phyloP scores from a whole-genome alignment of 2,797 vertebrate species.

The Schizopygopsis pylzovi region DNA sequence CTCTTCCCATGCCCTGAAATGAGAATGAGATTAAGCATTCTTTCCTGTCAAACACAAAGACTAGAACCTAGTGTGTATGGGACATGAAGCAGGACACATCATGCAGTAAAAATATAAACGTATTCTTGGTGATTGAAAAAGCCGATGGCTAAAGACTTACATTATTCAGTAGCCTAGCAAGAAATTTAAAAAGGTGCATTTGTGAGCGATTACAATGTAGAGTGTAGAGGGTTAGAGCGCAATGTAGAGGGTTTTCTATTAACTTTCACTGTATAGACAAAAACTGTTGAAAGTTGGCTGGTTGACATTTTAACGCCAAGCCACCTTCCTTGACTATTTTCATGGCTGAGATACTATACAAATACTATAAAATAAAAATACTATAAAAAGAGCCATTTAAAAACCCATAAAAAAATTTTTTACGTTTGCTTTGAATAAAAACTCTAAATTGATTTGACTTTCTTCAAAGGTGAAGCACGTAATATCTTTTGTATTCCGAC shows the following conservation, averaged over 20 bases:
- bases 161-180: neutral
- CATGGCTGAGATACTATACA: neutral
- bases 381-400: neutral
- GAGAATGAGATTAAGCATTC: neutral
- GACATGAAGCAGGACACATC: neutral
- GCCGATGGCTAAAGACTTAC: neutral
- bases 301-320: neutral
- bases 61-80: neutral
- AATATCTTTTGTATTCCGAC: neutral
- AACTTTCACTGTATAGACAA: neutral
- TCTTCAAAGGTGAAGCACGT: neutral
- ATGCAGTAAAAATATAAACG: neutral
- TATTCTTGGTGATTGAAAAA: neutral
- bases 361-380: neutral
- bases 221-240: too few species aligned
- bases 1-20: neutral
- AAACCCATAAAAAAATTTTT: neutral
- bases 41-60: neutral
- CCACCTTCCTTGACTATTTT: neutral
- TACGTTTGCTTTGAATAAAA: neutral
- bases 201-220: neutral
- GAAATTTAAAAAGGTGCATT: neutral
- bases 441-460: neutral
- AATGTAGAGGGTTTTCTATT: neutral
- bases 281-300: neutral